phyloP scores from a whole-genome alignment of 2,113 vertebrate species.

The Archocentrus centrarchus region DNA sequence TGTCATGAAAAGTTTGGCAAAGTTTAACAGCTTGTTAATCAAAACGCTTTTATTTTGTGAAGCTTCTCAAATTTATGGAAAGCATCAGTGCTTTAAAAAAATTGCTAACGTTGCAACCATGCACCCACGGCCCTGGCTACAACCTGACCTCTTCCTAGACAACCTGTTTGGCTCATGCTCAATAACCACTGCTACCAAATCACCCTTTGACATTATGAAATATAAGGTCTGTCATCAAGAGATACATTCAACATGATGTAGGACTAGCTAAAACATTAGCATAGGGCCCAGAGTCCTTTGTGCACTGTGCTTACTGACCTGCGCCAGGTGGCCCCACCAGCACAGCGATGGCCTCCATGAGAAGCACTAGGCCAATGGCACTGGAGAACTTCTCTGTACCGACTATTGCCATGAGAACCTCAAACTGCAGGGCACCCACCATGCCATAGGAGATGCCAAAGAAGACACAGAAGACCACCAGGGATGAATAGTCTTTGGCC shows the following conservation, averaged over 20 bases:
- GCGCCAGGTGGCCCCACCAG: slow-evolving; percentile 92
- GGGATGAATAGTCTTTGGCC: slow-evolving; percentile 81
- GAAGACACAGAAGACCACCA: slow-evolving; percentile 94
- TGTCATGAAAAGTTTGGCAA: too few relatives aligned
- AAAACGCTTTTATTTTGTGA: too few relatives aligned
- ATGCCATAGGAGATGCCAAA: slow-evolving; percentile 97
- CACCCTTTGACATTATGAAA: background rate
- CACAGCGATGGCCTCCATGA: slow-evolving; percentile 92
- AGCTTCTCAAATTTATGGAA: too few relatives aligned
- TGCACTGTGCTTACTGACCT: slow-evolving; percentile 78
- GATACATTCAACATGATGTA: background rate
- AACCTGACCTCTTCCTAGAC: background rate
- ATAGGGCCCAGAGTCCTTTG: background rate
- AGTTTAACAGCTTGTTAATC: too few relatives aligned
- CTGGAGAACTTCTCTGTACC: slow-evolving; percentile 94
- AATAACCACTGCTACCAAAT: background rate
- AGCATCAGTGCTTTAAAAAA: background rate
- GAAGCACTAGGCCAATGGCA: slow-evolving; percentile 93
- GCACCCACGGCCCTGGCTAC: fast-evolving
- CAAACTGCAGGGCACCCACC: slow-evolving; percentile 98
- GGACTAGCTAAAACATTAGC: background rate
- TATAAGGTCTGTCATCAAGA: background rate
- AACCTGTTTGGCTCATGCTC: background rate
- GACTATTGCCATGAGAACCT: slow-evolving; percentile 97
- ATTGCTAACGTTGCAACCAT: background rate